A percentile compares a stretch with the other conserved stretches of the same genome.
phyloP scores from a whole-genome alignment of 2,888 invertebrate species.

The Coenonympha arcania region DNA sequence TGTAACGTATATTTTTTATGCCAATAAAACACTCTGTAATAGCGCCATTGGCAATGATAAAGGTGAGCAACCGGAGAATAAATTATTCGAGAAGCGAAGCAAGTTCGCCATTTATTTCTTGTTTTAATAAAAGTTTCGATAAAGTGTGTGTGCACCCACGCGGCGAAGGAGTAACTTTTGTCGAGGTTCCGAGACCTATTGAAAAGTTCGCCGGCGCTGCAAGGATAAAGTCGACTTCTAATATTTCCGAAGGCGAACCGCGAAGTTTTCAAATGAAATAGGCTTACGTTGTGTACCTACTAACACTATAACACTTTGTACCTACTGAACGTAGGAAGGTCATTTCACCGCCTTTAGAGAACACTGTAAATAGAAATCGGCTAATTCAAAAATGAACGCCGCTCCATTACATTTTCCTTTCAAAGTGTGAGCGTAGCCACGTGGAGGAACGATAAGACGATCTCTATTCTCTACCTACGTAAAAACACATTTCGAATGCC shows the following conservation, averaged over 20 bases:
- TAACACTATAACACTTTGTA: background rate
- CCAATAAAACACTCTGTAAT: constrained; percentile 53
- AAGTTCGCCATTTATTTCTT: constrained; percentile 35
- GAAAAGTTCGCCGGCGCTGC: constrained; percentile 34
- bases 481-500: no score
- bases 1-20: constrained; percentile 47
- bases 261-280: constrained; percentile 25
- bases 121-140: constrained; percentile 44
- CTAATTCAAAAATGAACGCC: no score
- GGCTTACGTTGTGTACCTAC: constrained; percentile 4
- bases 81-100: constrained; percentile 24
- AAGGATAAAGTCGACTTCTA: constrained; percentile 27
- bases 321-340: background rate
- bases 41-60: constrained; percentile 48
- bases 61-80: constrained; percentile 40
- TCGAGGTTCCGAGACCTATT: constrained; percentile 35
- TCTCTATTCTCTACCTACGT: no score
- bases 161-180: constrained; percentile 35
- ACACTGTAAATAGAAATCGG: no score
- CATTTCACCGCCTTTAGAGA: no score
- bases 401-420: no score
- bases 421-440: no score
- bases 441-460: no score
- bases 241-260: constrained; percentile 28
- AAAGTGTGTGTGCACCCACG: constrained; percentile 27